Base-by-base conservation (phyloP, 2,888 invertebrate genomes). In the Orchesellides sinensis region DNA sequence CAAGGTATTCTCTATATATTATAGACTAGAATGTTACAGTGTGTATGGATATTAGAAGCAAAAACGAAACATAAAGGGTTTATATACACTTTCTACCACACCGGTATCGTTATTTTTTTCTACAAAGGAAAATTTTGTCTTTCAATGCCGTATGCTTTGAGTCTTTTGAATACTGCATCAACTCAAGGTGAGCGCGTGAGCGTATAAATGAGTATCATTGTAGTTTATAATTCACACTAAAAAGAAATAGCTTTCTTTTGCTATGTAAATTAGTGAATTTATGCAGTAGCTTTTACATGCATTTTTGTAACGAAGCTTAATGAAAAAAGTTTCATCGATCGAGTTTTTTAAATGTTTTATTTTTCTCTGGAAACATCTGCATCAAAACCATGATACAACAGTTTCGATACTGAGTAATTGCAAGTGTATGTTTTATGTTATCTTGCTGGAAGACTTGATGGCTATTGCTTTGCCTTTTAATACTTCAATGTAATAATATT, bases 271-370 rank as follows among this genome's bases (percentile, higher is more conserved):
- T 72, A 35, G 79, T 54, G 49, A 72, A 72, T 72, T 80, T 80
- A 80, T 80, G 59, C 40, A 75, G 66, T 27, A 27, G 6, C n/a
- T 23, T 45, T 47, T 66, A 56, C 45, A 25, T 66, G 23, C 40
- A 66, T 17, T 63, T 23, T 14, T 66, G 56, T 40, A 32, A 29
- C 35, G 45, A 66, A 75, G 56, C 66, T 80, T 80, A 80, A 80
- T 80, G 79, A 80, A 80, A 80, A 80, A 80, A 80, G 49, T 72
- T 80, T 72, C 72, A 80, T 80, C 77, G 77, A 78, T 78, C 49
- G 68, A 59, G n/a, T 47, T 23, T 17, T 32, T 23, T 1, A 29
- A 73, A 47, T 32, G 49, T 25, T 52, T 17, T 35, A 8, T 32
- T 27, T 49, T 19, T 35, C 17, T 29, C n/a, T 25, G 14, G 21